A percentile compares a stretch with the other conserved stretches of the same genome.
Conservation (phyloP, 2,113 vertebrate genomes). For the Megalops atlanticus region DNA sequence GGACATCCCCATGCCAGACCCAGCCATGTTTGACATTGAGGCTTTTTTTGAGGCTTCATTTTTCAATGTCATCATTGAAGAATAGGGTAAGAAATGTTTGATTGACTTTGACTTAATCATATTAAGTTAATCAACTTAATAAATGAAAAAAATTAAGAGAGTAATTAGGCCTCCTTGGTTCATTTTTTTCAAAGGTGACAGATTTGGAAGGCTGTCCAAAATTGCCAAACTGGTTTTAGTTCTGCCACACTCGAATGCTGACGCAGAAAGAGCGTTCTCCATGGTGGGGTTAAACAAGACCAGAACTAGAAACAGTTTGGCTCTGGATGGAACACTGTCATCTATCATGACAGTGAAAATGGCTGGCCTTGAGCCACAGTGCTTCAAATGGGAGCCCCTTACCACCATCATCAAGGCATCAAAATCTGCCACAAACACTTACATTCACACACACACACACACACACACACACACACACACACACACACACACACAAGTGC, state of each 20-base stretch:
- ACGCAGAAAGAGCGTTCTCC: too few relatives aligned
- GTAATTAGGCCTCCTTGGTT: slow-evolving; percentile 11
- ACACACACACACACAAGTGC: too few relatives aligned
- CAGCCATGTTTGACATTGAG: neutral
- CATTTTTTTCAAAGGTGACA: slow-evolving; percentile 26
- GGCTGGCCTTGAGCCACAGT: too few relatives aligned
- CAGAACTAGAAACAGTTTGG: too few relatives aligned
- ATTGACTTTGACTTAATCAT: neutral
- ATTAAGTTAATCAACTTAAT: neutral
- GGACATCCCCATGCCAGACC: neutral
- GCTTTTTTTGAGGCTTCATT: neutral
- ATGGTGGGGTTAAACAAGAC: too few relatives aligned
- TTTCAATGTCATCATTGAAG: neutral
- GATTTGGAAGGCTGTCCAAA: slow-evolving; percentile 22
- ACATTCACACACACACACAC: neutral
- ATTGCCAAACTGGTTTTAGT: slow-evolving; percentile 27
- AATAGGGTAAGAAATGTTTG: slow-evolving; percentile 15
- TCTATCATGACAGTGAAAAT: too few relatives aligned
- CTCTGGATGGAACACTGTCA: too few relatives aligned
- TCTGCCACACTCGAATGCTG: slow-evolving; percentile 28
- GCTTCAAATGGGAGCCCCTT: too few relatives aligned
- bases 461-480: neutral
- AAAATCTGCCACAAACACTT: neutral
- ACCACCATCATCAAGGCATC: too few relatives aligned
- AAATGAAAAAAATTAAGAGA: neutral